These are phyloP conservation scores for Brachyistius frenatus DNA, from an alignment of 2,113 vertebrate species.

Conservation along the genomic window DNA sequence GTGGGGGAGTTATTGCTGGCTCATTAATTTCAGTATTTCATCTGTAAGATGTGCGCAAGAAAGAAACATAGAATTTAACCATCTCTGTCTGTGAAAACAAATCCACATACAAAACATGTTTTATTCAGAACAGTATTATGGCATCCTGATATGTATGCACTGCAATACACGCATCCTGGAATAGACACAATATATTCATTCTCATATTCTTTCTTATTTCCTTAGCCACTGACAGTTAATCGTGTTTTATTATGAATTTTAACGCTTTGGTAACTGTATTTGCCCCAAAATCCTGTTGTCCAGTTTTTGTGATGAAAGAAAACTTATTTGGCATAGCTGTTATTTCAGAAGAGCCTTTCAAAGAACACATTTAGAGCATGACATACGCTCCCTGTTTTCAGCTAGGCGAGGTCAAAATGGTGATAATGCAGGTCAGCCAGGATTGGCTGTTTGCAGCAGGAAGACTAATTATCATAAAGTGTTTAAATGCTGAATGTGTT, in stretches of 20 bases:
- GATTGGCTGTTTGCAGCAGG: conserved; percentile 34
- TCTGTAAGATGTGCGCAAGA: too few species aligned
- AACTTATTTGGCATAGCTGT: not conserved
- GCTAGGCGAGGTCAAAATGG: conserved; percentile 44
- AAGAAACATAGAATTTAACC: too few species aligned
- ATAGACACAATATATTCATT: not conserved
- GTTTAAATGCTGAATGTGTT: conserved; percentile 63
- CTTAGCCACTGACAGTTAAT: not conserved
- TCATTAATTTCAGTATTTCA: too few species aligned
- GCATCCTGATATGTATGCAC: not conserved
- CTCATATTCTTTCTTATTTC: not conserved
- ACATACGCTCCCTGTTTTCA: conserved; percentile 23
- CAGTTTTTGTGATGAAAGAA: not conserved
- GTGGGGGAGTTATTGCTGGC: too few species aligned
- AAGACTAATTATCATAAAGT: conserved; percentile 62
- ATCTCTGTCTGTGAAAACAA: too few species aligned
- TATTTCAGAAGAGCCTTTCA: conserved; percentile 24
- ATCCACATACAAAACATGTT: too few species aligned
- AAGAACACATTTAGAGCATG: conserved; percentile 21
- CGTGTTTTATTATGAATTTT: not conserved
- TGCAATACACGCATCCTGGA: not conserved
- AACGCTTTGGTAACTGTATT: conserved; percentile 4
- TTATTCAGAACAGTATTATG: not conserved
- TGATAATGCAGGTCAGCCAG: conserved; percentile 46
- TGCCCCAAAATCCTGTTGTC: not conserved